Evolutionary conservation across 1,140 invertebrate genomes (phyloP).

Genomic region (Ladona fulva): DNA sequence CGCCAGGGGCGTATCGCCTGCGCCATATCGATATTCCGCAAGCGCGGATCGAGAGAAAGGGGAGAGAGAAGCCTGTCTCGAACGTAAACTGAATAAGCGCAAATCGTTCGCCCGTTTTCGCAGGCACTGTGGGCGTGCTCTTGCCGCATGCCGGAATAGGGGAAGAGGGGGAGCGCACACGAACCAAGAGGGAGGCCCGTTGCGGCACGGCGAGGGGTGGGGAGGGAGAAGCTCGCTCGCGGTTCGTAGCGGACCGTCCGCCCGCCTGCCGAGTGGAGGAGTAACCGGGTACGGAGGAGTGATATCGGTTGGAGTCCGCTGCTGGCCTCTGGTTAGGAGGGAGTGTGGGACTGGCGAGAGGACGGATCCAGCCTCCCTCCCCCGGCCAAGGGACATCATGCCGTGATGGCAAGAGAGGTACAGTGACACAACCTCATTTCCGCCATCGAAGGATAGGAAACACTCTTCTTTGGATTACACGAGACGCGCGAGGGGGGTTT

Average conservation of each 20-base stretch:
- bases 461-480: neutral
- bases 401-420: conserved; percentile 6
- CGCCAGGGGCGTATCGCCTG: no score
- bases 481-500: neutral
- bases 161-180: neutral
- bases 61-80: neutral
- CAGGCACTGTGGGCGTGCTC: neutral
- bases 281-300: neutral
- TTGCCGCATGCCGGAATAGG: conserved; percentile 6
- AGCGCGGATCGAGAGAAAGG: neutral
- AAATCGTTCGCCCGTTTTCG: neutral
- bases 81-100: conserved; percentile 9
- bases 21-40: no score
- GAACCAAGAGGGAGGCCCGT: neutral
- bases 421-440: neutral
- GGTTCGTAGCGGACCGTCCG: neutral
- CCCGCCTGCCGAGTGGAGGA: neutral
- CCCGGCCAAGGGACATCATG: conserved; percentile 5
- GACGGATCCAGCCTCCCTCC: neutral
- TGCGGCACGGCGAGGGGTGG: neutral
- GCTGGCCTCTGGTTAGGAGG: neutral
- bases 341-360: neutral
- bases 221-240: neutral
- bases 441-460: neutral
- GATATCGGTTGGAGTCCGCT: neutral